Base-by-base conservation (phyloP, 1,140 invertebrate species). In the Micrasema longulum region DNA sequence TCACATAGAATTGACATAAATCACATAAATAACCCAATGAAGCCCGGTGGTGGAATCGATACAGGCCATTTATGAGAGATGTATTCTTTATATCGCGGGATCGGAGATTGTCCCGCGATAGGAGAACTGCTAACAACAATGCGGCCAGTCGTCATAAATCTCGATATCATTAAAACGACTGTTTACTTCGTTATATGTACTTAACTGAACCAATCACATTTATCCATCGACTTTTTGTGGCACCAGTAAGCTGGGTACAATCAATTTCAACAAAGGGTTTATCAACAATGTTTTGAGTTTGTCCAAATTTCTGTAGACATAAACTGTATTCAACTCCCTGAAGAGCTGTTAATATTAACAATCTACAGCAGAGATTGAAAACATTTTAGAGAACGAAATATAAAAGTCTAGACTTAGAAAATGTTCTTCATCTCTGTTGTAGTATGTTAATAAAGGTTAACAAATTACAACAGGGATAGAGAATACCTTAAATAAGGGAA, bases 81-180 rank as follows among this genome's bases (percentile, higher is more conserved):
- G 48, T 55, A 43, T 22, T 16, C 22, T 10, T 20, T 53, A 26
- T 60, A 60, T 41, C 36, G 35, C 36, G 14, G 26, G 11, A 38
- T 60, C 36, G 36, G 35, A 60, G 55, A 60, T 60, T 35, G 55
- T 23, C 35, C 35, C 18, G n/a, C 9, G 36, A 10, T 22, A 26
- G 12, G 4, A 14, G 26, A 12, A 12, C 31, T 67, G 41, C 31
- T 38, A 36, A 68, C 50, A 36, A 26, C 35, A 26, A 53, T 43
- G 35, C 11, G 22, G 12, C 10, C 50, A 22, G 20, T 26, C 20
- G 35, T 60, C 70, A 72, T 72, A 72, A 72, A 72, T 72, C 70
- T 67, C 16, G 43, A 64, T 60, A 62, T 72, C 63, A 65, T 72
- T 72, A 72, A 41, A 45, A 18, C 22, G 48, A 68, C 50, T 53